A percentile compares a stretch with the other conserved stretches of the same genome.
These are phyloP conservation scores for Gibbula magus DNA, from an alignment of 2,888 invertebrate genomes.

Conservation along the genomic window DNA sequence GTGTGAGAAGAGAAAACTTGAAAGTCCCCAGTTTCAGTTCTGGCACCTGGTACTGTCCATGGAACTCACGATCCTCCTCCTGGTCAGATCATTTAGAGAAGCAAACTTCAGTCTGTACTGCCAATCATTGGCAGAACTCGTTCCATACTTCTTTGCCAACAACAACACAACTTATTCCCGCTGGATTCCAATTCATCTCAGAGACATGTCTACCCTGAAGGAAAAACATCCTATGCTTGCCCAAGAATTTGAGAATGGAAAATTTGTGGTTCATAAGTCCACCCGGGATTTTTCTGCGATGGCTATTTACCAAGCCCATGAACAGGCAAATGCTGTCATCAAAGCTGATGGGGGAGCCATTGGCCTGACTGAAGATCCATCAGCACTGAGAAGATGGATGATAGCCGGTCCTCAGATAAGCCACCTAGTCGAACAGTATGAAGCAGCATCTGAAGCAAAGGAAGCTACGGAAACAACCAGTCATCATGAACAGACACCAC, in stretches of 20 bases:
- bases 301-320: conserved; percentile 54
- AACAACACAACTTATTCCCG: conserved; percentile 48
- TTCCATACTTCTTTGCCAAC: conserved; percentile 41
- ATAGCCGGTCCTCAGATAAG: too few species aligned
- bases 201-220: conserved; percentile 46
- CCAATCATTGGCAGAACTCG: conserved; percentile 34
- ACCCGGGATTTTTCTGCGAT: conserved; percentile 41
- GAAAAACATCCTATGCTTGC: conserved; percentile 42
- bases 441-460: neutral
- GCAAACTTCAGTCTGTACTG: neutral
- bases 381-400: too few species aligned
- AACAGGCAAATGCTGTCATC: conserved; percentile 52
- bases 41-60: too few species aligned
- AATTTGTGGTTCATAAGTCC: conserved; percentile 49
- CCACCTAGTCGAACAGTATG: conserved; percentile 40
- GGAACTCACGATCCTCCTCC: too few species aligned
- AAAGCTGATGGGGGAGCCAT: conserved; percentile 55
- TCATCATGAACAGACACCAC: conserved; percentile 27
- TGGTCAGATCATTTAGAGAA: too few species aligned
- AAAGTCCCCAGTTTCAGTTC: too few species aligned
- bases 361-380: conserved; percentile 51
- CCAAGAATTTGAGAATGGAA: conserved; percentile 46
- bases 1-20: too few species aligned
- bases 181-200: conserved; percentile 52
- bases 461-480: too few species aligned